These are phyloP conservation scores for Haliaeetus leucogaster DNA, from an alignment of 2,113 vertebrate species.

Conservation along the genomic window DNA sequence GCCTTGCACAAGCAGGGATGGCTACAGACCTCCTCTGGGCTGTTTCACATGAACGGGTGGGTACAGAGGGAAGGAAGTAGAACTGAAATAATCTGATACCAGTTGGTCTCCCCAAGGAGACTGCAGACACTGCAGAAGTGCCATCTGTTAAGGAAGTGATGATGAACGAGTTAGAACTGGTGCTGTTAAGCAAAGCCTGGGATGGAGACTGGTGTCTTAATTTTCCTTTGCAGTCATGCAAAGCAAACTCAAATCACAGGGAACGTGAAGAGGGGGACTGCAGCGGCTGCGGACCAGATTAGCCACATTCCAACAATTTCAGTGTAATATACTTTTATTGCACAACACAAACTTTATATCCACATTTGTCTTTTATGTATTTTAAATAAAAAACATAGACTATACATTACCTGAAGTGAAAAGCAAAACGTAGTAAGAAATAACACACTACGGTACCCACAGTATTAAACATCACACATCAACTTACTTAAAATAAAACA, in stretches of 20 bases:
- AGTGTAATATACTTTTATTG: constrained; percentile 18
- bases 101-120: fast-evolving
- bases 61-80: fast-evolving
- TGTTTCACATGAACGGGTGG: not conserved
- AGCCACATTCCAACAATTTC: not conserved
- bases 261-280: not conserved
- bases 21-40: not conserved
- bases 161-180: fast-evolving
- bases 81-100: fast-evolving
- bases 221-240: not conserved
- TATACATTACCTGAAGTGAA: not conserved
- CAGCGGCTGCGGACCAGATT: not conserved
- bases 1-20: fast-evolving
- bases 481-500: not conserved
- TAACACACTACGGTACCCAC: not conserved
- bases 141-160: not conserved
- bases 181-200: not conserved
- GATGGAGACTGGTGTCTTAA: not conserved
- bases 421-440: not conserved
- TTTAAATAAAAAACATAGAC: constrained; percentile 7
- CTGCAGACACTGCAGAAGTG: not conserved
- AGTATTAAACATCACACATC: not conserved
- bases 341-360: constrained; percentile 6
- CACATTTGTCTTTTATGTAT: not conserved
- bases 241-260: not conserved